These are phyloP conservation scores for Protula sp. DNA, from an alignment of 2,888 invertebrate species.

Conservation along the genomic window DNA sequence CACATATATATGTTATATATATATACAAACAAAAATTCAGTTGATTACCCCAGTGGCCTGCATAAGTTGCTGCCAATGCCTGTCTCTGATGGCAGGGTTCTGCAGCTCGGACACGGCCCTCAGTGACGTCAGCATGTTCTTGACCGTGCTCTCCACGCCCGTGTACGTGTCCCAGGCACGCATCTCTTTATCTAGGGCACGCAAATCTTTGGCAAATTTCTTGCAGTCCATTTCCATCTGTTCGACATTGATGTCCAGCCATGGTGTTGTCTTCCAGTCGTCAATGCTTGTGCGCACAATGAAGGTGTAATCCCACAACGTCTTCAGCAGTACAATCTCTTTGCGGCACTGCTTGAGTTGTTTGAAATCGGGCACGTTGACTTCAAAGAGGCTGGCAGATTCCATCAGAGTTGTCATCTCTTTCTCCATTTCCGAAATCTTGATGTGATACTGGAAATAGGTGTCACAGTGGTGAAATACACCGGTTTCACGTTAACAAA, in stretches of 20 bases:
- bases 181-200: constrained; percentile 87
- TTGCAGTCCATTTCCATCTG: constrained; percentile 98
- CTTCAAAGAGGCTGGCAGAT: constrained; percentile 89
- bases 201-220: constrained; percentile 75
- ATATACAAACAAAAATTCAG: too few relatives aligned
- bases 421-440: constrained; percentile 61
- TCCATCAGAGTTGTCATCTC: constrained; percentile 76
- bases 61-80: constrained; percentile 97
- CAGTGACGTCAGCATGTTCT: constrained; percentile 91
- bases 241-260: constrained; percentile 94
- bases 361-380: constrained; percentile 90
- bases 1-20: too few relatives aligned
- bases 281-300: constrained; percentile 87
- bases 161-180: constrained; percentile 86
- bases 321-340: constrained; percentile 70
- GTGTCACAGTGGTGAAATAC: too few relatives aligned
- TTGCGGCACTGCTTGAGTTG: constrained; percentile 83
- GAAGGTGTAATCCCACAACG: constrained; percentile 90
- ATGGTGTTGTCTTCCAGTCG: constrained; percentile 95
- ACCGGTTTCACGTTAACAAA: too few relatives aligned
- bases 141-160: constrained; percentile 82
- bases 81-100: constrained; percentile 89
- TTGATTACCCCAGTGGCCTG: constrained; percentile 78
- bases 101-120: constrained; percentile 92
- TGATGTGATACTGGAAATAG: neutral